Conservation (phyloP, 2,113 vertebrate genomes). For the Spea bombifrons region DNA sequence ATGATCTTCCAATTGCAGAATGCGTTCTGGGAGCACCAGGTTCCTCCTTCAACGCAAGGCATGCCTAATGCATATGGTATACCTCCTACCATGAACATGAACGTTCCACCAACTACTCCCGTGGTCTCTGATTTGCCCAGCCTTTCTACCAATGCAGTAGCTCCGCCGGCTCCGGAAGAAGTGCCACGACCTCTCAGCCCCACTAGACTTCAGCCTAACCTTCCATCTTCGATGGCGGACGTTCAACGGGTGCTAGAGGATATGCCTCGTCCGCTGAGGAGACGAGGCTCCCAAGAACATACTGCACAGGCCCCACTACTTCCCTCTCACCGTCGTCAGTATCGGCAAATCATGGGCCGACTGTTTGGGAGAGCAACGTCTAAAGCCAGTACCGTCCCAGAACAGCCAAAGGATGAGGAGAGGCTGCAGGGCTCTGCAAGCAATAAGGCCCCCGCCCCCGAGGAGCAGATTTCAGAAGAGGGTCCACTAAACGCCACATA, state of each 20-base stretch:
- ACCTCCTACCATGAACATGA: neutral
- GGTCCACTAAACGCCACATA: neutral
- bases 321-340: slow-evolving; percentile 72
- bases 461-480: neutral
- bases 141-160: neutral
- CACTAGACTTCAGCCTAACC: slow-evolving; percentile 79
- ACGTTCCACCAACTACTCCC: slow-evolving; percentile 32
- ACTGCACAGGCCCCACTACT: slow-evolving; percentile 55
- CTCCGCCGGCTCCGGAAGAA: slow-evolving; percentile 26
- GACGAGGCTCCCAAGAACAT: slow-evolving; percentile 74
- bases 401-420: slow-evolving; percentile 44
- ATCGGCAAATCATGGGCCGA: slow-evolving; percentile 80
- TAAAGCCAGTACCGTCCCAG: neutral
- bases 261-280: slow-evolving; percentile 83
- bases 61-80: slow-evolving; percentile 55
- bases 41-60: slow-evolving; percentile 57
- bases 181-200: slow-evolving; percentile 81
- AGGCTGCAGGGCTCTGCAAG: slow-evolving; percentile 49
- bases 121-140: slow-evolving; percentile 21
- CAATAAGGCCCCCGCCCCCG: neutral
- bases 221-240: slow-evolving; percentile 75
- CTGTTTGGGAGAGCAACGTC: slow-evolving; percentile 65
- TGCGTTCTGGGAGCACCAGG: slow-evolving; percentile 66
- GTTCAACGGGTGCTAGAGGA: slow-evolving; percentile 77
- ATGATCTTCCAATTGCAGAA: slow-evolving; percentile 86